Conservation (phyloP, 2,797 vertebrate species). For the Philypnodon macrostomus region DNA sequence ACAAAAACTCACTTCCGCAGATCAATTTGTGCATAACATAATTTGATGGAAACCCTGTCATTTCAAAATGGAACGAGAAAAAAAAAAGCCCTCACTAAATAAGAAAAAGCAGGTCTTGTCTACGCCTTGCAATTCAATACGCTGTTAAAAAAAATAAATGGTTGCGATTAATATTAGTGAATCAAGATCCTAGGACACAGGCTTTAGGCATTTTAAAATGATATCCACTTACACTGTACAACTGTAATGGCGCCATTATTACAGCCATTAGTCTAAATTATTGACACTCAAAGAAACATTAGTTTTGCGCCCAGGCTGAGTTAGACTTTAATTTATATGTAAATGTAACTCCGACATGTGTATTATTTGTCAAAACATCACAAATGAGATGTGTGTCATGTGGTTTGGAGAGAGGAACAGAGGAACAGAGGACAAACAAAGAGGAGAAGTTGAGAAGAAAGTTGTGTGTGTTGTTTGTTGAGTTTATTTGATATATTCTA, state of each 20-base stretch:
- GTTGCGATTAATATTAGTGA: too few species aligned
- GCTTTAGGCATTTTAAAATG: slow-evolving; percentile 38
- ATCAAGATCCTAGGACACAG: slow-evolving; percentile 30
- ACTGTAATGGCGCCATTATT: slow-evolving; percentile 60
- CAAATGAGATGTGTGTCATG: slow-evolving; percentile 60
- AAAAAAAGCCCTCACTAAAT: slow-evolving; percentile 5
- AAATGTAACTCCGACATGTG: slow-evolving; percentile 61
- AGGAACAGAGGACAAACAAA: slow-evolving; percentile 37
- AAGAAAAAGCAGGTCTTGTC: slow-evolving; percentile 19
- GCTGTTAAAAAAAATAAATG: slow-evolving; percentile 27
- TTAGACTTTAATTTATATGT: slow-evolving; percentile 73
- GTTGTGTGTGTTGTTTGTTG: neutral
- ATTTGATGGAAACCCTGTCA: too few species aligned
- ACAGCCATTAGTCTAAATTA: slow-evolving; percentile 68
- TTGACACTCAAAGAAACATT: slow-evolving; percentile 55
- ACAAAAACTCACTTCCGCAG: too few species aligned
- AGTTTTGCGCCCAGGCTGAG: slow-evolving; percentile 28
- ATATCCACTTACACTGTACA: slow-evolving; percentile 53
- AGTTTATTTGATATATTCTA: too few species aligned
- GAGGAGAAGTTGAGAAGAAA: slow-evolving; percentile 20
- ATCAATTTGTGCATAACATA: too few species aligned
- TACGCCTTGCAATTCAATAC: slow-evolving; percentile 18
- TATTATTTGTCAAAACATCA: slow-evolving; percentile 67
- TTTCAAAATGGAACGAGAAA: too few species aligned
- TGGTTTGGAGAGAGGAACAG: slow-evolving; percentile 47